phyloP scores from a whole-genome alignment of 2,113 vertebrate genomes.

The Oryzias woworae region DNA sequence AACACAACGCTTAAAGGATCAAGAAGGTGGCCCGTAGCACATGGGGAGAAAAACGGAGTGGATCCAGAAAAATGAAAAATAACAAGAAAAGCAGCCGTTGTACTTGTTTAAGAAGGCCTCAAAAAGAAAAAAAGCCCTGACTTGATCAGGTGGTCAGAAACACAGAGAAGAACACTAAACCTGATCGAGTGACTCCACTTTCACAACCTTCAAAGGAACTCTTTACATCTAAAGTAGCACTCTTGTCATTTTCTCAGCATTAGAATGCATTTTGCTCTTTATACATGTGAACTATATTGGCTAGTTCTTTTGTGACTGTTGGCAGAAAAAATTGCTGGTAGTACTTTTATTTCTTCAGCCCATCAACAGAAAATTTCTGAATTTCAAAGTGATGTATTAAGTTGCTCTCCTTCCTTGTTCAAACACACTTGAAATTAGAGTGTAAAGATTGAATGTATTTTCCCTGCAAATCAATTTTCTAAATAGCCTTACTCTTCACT shows the following conservation, averaged over 20 bases:
- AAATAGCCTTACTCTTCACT: slow-evolving; percentile 26
- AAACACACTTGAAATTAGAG: slow-evolving; percentile 10
- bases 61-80: slow-evolving; percentile 9
- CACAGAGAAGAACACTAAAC: slow-evolving; percentile 47
- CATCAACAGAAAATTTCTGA: neutral
- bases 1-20: neutral
- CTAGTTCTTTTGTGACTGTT: neutral
- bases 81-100: slow-evolving; percentile 28
- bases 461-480: slow-evolving; percentile 31
- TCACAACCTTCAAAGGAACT: slow-evolving; percentile 47
- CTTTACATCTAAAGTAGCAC: slow-evolving; percentile 25
- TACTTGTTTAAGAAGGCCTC: slow-evolving; percentile 17
- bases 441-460: slow-evolving; percentile 33
- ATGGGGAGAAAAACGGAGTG: slow-evolving; percentile 1
- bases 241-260: slow-evolving; percentile 1
- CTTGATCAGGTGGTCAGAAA: slow-evolving; percentile 25
- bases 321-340: neutral
- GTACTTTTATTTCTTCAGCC: neutral
- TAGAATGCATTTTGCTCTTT: neutral
- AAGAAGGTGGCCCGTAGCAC: slow-evolving; percentile 1
- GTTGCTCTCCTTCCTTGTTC: slow-evolving; percentile 13
- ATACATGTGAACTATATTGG: too few relatives aligned
- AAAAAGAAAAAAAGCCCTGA: slow-evolving; percentile 25
- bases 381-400: slow-evolving; percentile 10
- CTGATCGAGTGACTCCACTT: slow-evolving; percentile 49